phyloP scores from a whole-genome alignment of 2,113 vertebrate genomes.

The Mormyrus iriodes region DNA sequence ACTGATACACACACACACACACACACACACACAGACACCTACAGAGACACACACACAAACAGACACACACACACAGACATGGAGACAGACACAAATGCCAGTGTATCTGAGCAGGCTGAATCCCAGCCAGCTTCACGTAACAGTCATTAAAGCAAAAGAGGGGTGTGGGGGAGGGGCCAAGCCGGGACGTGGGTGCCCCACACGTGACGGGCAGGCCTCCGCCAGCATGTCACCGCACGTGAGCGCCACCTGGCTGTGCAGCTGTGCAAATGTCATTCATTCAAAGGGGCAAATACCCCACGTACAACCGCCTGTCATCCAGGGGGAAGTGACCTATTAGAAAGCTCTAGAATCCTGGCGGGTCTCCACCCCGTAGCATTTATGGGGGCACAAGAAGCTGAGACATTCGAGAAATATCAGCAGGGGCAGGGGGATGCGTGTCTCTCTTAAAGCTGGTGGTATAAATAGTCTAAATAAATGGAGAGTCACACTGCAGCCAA shows the following conservation, averaged over 20 bases:
- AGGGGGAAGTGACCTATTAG: background rate
- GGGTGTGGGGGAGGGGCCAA: background rate
- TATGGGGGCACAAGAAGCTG: background rate
- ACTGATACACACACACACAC: background rate
- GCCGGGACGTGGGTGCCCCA: background rate
- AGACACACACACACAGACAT: background rate
- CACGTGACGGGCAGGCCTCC: background rate
- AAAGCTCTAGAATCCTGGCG: background rate
- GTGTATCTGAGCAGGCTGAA: background rate
- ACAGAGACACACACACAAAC: background rate
- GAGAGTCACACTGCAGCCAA: background rate
- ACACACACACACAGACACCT: background rate
- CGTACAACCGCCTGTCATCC: background rate
- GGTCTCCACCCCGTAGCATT: background rate
- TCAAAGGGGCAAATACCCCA: background rate
- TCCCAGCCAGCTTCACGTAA: too few relatives aligned
- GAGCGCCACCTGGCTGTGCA: background rate
- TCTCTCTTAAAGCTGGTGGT: background rate
- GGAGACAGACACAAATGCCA: background rate
- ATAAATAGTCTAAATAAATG: background rate
- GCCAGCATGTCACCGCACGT: background rate
- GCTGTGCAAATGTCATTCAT: background rate
- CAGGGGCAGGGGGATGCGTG: background rate
- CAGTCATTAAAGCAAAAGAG: conserved; percentile 38
- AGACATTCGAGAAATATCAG: background rate